A percentile compares a stretch with the other conserved stretches of the same genome.
Conservation (phyloP, 2,888 invertebrate genomes). For the Trichopoda pennipes region DNA sequence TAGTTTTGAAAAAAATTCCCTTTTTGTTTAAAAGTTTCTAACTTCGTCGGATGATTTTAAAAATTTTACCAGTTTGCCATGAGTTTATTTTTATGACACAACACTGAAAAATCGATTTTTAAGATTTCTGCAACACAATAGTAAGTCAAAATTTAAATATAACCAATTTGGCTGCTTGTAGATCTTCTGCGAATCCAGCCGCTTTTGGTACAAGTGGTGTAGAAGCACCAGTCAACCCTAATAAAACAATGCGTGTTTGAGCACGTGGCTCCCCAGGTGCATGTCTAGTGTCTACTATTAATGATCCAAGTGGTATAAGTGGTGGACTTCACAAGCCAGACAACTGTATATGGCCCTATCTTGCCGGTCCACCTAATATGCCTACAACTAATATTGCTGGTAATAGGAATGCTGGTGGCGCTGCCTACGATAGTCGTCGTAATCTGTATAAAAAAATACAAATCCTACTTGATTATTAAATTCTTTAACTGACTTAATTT, state of each 20-base stretch:
- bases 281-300: conserved; percentile 73
- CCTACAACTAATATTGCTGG: conserved; percentile 72
- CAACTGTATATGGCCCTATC: conserved; percentile 82
- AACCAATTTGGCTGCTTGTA: conserved; percentile 68
- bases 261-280: conserved; percentile 74
- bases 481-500: too few relatives aligned
- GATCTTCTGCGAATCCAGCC: conserved; percentile 60
- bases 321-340: conserved; percentile 81
- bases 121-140: conserved; percentile 77
- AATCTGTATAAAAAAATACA: too few relatives aligned
- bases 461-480: too few relatives aligned
- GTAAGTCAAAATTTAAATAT: conserved; percentile 75
- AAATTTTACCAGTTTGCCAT: too few relatives aligned
- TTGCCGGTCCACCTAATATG: conserved; percentile 67
- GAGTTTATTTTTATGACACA: too few relatives aligned
- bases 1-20: too few relatives aligned
- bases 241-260: conserved; percentile 72
- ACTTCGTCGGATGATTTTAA: too few relatives aligned
- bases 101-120: too few relatives aligned
- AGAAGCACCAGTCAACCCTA: conserved; percentile 73
- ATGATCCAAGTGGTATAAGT: conserved; percentile 72
- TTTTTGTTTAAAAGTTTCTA: too few relatives aligned
- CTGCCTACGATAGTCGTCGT: conserved; percentile 49
- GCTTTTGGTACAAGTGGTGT: conserved; percentile 69
- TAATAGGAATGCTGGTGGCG: conserved; percentile 73